Evolutionary conservation across 2,888 invertebrate species (phyloP), one percentile per base, ranked within the genome.

Genomic region (Drosophila mimica): DNA sequence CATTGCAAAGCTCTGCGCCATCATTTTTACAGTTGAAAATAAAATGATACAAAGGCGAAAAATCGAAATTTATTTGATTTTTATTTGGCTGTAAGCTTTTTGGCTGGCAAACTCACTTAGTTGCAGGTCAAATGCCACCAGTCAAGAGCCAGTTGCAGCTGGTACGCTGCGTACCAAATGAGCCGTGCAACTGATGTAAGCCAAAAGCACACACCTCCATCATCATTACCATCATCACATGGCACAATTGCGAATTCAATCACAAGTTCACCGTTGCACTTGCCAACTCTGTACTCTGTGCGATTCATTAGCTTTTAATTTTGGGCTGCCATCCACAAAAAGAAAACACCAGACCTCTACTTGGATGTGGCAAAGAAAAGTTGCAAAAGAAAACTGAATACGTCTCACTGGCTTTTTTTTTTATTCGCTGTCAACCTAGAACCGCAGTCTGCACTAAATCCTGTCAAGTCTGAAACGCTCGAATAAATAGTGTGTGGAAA

Each of bases 251-350:
- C 20, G 40, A 58, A 36, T 43, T 30, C 30, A 30, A 54, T 38
- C 3, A n/a, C 17, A 34, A 52, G 28, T 49, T 68, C 63, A 59
- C 57, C 58, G 61, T 34, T 67, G 73, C 63, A 62, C 46, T 75
- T 54, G 65, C 66, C 48, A 48, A 56, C 58, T 64, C 71, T 62
- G 57, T 40, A 52, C 52, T 67, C 56, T 63, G 13, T 72, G 56
- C 69, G 84, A 85, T 82, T 85, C 88, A 87, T 85, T 85, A 85
- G 89, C 77, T 71, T 74, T 89, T 77, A 84, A 77, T 87, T 83
- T 70, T 58, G 49, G 59, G 31, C 30, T 38, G 67, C 57, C 69
- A 58, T 38, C 70, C 68, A 62, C 58, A 71, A 31, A 40, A 57
- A 57, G 68, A 57, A 46, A 74, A 31, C 25, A 28, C 56, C 52